Conservation (phyloP, 2,888 invertebrate genomes). For the Drosophila infuscata region DNA sequence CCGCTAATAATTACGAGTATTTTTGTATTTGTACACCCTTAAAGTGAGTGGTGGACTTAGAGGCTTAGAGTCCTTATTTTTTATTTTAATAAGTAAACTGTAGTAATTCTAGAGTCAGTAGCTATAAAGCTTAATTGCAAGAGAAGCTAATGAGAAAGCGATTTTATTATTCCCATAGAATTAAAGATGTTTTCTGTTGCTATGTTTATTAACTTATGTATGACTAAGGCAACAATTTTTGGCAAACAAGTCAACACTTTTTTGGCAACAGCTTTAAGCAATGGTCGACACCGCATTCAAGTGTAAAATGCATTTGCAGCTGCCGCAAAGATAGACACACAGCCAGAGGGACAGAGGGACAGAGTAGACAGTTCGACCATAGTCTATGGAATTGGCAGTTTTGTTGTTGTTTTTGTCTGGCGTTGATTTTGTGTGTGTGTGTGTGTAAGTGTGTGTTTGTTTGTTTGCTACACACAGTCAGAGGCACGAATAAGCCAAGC, state of each 20-base stretch:
- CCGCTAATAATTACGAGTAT: slow-evolving; percentile 28
- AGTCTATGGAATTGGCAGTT: slow-evolving; percentile 32
- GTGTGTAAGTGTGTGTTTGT: slow-evolving; percentile 17
- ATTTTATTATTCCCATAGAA: background rate
- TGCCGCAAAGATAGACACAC: slow-evolving; percentile 17
- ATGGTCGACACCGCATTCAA: slow-evolving; percentile 37
- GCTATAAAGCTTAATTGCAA: background rate
- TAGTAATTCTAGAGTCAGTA: background rate
- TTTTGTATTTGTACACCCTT: slow-evolving; percentile 7
- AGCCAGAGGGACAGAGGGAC: background rate
- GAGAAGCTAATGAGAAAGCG: background rate
- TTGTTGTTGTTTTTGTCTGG: slow-evolving; percentile 61
- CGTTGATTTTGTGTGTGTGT: slow-evolving; percentile 33
- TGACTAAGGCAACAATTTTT: slow-evolving; percentile 2
- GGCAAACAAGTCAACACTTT: slow-evolving; percentile 30
- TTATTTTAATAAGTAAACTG: background rate
- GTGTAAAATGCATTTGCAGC: slow-evolving; percentile 55
- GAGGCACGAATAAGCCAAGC: slow-evolving; percentile 26
- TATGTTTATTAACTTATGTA: background rate
- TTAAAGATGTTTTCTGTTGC: background rate
- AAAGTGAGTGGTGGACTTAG: background rate
- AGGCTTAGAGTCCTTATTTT: background rate
- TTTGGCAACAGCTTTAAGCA: slow-evolving; percentile 40
- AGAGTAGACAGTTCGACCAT: slow-evolving; percentile 6
- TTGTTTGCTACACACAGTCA: slow-evolving; percentile 49